Evolutionary conservation across 2,888 invertebrate genomes (phyloP).

Genomic region (Caenorhabditis sinica): DNA sequence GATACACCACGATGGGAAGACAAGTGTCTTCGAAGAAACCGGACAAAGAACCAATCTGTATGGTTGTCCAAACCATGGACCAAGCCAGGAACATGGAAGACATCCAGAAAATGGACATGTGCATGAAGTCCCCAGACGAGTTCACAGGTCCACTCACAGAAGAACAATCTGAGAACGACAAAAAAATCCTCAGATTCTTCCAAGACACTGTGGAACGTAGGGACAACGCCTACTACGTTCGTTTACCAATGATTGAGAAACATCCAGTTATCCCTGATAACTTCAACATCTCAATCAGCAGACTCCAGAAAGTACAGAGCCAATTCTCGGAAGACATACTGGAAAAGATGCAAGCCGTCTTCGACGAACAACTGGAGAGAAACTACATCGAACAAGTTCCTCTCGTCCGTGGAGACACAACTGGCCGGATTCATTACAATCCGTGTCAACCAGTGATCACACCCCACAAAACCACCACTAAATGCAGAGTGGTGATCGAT

Average conservation of each 20-base stretch:
- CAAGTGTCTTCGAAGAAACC: not conserved
- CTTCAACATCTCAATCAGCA: not conserved
- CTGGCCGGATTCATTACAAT: too few species aligned
- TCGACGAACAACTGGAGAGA: not conserved
- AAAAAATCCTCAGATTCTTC: constrained; percentile 3
- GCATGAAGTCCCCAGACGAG: not conserved
- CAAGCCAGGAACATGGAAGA: not conserved
- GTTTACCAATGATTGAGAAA: not conserved
- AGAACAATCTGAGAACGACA: not conserved
- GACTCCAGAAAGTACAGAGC: not conserved
- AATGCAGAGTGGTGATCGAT: too few species aligned
- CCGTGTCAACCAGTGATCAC: too few species aligned
- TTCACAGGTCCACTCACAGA: not conserved
- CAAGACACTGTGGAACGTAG: not conserved
- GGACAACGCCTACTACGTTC: constrained; percentile 2
- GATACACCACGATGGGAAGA: constrained; percentile 13
- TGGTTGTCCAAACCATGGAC: not conserved
- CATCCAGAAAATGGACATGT: not conserved
- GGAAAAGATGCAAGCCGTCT: not conserved
- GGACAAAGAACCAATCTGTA: not conserved
- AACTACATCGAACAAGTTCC: not conserved
- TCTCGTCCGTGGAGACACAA: too few species aligned
- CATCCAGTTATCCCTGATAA: not conserved
- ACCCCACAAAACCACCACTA: too few species aligned
- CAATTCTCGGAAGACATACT: not conserved